A percentile compares a stretch with the other conserved stretches of the same genome.
Conservation (phyloP, 92 coral and sea anemone genomes). For the Zoanthus gigantus region DNA sequence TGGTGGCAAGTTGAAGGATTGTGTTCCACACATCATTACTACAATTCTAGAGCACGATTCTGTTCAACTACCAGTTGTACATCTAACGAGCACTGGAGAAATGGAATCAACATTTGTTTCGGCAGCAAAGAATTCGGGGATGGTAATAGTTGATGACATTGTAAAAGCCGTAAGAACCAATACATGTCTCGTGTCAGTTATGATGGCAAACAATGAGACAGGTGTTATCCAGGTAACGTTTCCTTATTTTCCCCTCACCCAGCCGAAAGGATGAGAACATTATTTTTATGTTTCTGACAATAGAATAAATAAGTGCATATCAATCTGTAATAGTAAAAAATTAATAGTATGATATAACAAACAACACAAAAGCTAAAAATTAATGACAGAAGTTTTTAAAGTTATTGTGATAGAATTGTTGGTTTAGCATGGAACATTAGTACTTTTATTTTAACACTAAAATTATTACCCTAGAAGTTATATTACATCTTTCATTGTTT, state of each 20-base stretch:
- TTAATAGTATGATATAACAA: too few species aligned
- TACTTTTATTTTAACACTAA: too few species aligned
- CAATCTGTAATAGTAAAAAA: too few species aligned
- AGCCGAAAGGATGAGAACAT: too few species aligned
- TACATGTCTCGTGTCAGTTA: conserved; percentile 93
- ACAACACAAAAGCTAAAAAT: too few species aligned
- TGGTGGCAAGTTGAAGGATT: conserved; percentile 1
- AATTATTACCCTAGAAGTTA: too few species aligned
- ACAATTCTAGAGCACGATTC: conserved; percentile 97
- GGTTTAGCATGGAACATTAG: too few species aligned
- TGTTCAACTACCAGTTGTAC: conserved; percentile 74
- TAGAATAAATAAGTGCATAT: too few species aligned
- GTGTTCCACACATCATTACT: conserved; percentile 84
- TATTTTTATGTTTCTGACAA: too few species aligned
- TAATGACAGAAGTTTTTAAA: too few species aligned
- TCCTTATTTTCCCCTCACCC: neutral
- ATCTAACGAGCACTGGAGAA: conserved; percentile 57
- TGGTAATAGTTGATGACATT: conserved; percentile 80
- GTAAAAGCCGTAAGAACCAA: conserved; percentile 74
- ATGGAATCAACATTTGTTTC: conserved; percentile 77
- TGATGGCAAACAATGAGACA: conserved; percentile 98
- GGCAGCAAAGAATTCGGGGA: conserved; percentile 86
- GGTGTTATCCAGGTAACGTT: conserved; percentile 91
- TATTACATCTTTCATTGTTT: too few species aligned
- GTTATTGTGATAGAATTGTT: too few species aligned